These are phyloP conservation scores for Lasiommata megera DNA, from an alignment of 2,888 invertebrate genomes.

Conservation along the genomic window DNA sequence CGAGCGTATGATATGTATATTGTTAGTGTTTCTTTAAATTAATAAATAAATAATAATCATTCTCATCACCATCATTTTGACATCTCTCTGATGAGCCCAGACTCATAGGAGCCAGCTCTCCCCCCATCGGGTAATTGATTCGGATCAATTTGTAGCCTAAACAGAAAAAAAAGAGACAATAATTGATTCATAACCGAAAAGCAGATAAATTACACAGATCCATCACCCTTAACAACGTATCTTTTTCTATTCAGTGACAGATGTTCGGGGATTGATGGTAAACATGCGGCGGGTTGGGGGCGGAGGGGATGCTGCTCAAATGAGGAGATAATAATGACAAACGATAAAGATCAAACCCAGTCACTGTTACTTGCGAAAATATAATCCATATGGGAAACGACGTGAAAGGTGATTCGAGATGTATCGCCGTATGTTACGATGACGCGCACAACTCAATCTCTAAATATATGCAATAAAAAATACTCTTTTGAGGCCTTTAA, in stretches of 20 bases:
- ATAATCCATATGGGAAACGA: conserved; percentile 4
- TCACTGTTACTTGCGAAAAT: conserved; percentile 31
- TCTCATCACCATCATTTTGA: no score
- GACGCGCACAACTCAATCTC: no score
- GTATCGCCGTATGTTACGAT: no score
- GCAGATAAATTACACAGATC: conserved; percentile 7
- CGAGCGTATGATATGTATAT: no score
- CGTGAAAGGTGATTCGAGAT: not conserved
- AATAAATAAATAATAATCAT: no score
- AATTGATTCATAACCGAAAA: conserved; percentile 1
- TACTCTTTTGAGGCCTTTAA: no score
- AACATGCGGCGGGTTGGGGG: not conserved
- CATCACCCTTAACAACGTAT: conserved; percentile 13
- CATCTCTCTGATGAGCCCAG: no score
- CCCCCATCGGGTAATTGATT: not conserved
- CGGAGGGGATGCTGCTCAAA: conserved; percentile 31
- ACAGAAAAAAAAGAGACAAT: not conserved
- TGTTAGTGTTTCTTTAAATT: no score
- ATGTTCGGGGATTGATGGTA: conserved; percentile 13
- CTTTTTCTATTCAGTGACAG: conserved; percentile 19
- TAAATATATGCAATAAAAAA: no score
- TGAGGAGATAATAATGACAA: conserved; percentile 51
- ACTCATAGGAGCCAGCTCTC: no score
- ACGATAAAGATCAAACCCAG: conserved; percentile 41
- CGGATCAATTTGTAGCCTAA: not conserved